Evolutionary conservation across 2,888 invertebrate genomes (phyloP).

Genomic region (Drosophila parthenogenetica): DNA sequence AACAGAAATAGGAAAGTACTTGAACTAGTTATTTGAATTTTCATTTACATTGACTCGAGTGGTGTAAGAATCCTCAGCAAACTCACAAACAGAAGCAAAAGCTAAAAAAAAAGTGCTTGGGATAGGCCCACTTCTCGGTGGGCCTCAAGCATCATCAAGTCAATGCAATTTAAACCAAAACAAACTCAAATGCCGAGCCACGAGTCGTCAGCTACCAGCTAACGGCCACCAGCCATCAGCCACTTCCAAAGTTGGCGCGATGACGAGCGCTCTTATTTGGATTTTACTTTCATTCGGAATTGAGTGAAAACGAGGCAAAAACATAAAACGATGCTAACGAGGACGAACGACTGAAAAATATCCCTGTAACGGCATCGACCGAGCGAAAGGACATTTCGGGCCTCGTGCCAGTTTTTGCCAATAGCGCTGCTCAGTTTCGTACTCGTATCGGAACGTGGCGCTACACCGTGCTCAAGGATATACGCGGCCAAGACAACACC

Average conservation of each 20-base stretch:
- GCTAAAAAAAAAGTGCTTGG: slow-evolving; percentile 71
- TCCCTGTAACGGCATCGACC: slow-evolving; percentile 64
- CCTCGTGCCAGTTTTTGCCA: slow-evolving; percentile 79
- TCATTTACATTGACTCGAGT: slow-evolving; percentile 54
- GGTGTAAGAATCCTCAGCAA: slow-evolving; percentile 45
- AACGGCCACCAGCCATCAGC: slow-evolving; percentile 18
- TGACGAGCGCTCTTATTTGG: slow-evolving; percentile 16
- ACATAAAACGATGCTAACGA: slow-evolving; percentile 9
- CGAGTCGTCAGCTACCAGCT: slow-evolving; percentile 26
- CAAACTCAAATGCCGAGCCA: slow-evolving; percentile 75
- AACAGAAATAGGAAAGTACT: slow-evolving; percentile 40
- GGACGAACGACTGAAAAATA: slow-evolving; percentile 48
- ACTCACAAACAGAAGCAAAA: slow-evolving; percentile 42
- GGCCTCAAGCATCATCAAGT: slow-evolving; percentile 67
- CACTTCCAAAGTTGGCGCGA: slow-evolving; percentile 7
- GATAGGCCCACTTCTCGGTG: slow-evolving; percentile 75
- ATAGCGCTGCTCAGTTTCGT: slow-evolving; percentile 83
- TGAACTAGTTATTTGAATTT: slow-evolving; percentile 62
- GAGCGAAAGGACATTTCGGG: slow-evolving; percentile 69
- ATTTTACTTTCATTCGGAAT: slow-evolving; percentile 79
- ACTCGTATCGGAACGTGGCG: slow-evolving; percentile 85
- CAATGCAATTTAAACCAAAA: slow-evolving; percentile 80
- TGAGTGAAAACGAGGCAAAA: slow-evolving; percentile 75
- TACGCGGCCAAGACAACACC: slow-evolving; percentile 66
- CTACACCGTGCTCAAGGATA: slow-evolving; percentile 83